These are phyloP conservation scores for Abramis brama DNA, from an alignment of 2,113 vertebrate species.

Conservation along the genomic window DNA sequence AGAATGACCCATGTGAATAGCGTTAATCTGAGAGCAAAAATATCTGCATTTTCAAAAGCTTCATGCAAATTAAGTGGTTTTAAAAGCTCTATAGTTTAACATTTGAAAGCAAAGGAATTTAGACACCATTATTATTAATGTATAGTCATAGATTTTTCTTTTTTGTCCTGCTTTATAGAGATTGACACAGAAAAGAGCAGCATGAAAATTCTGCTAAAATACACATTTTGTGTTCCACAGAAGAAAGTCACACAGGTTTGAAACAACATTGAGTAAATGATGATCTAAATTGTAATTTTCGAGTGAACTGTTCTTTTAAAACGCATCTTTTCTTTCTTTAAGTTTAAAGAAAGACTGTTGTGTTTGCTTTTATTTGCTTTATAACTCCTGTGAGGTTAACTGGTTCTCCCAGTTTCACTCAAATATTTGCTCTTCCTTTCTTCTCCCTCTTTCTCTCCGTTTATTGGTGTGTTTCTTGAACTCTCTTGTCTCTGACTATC, in stretches of 20 bases:
- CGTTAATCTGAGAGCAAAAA: too few relatives aligned
- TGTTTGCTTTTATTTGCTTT: slow-evolving; percentile 41
- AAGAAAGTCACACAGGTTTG: neutral
- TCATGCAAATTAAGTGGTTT: too few relatives aligned
- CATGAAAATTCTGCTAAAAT: neutral
- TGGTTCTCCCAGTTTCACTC: slow-evolving; percentile 39
- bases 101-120: too few relatives aligned
- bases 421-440: slow-evolving; percentile 18
- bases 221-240: neutral
- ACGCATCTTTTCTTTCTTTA: slow-evolving; percentile 37
- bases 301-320: slow-evolving; percentile 35
- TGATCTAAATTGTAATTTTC: neutral
- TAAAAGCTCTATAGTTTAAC: too few relatives aligned
- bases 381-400: slow-evolving; percentile 25
- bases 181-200: neutral
- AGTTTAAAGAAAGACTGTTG: slow-evolving; percentile 13
- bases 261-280: neutral
- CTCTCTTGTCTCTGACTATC: neutral
- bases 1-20: neutral
- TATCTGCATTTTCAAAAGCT: too few relatives aligned
- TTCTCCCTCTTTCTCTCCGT: slow-evolving; percentile 19
- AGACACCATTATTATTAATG: too few relatives aligned
- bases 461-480: neutral
- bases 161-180: neutral
- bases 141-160: rapidly evolving